These are phyloP conservation scores for Laothoe populi DNA, from an alignment of 2,888 invertebrate species.

Conservation along the genomic window DNA sequence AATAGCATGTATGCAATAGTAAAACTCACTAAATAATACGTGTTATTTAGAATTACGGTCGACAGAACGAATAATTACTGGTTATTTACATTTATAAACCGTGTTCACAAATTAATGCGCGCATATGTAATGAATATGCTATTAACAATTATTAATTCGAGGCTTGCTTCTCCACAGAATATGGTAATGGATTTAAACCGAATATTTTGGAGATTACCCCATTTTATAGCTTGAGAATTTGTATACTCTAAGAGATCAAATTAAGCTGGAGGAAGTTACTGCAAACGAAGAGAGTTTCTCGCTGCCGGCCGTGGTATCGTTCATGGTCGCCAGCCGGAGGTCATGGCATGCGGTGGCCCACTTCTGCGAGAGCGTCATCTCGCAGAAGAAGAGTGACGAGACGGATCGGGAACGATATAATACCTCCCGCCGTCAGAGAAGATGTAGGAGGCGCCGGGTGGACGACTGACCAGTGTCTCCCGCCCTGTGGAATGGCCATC, in stretches of 20 bases:
- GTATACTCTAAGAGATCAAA: too few species aligned
- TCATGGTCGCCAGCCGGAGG: too few species aligned
- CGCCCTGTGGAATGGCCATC: too few species aligned
- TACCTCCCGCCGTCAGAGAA: too few species aligned
- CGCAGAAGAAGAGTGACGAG: too few species aligned
- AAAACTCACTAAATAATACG: slow-evolving; percentile 12
- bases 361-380: too few species aligned
- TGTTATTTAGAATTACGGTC: slow-evolving; percentile 17
- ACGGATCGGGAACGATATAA: too few species aligned
- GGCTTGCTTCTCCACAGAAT: not conserved
- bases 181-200: slow-evolving; percentile 1
- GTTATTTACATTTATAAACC: slow-evolving; percentile 45
- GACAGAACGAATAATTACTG: slow-evolving; percentile 27
- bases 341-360: too few species aligned
- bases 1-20: slow-evolving; percentile 13
- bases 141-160: slow-evolving; percentile 19
- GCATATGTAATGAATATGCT: slow-evolving; percentile 14
- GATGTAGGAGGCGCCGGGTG: too few species aligned
- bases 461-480: too few species aligned
- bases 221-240: not conserved
- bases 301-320: too few species aligned
- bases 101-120: slow-evolving; percentile 43
- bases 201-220: not conserved
- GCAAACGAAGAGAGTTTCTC: too few species aligned
- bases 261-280: not conserved